Base-by-base conservation (phyloP, 2,113 vertebrate species). In the Uria aalge region DNA sequence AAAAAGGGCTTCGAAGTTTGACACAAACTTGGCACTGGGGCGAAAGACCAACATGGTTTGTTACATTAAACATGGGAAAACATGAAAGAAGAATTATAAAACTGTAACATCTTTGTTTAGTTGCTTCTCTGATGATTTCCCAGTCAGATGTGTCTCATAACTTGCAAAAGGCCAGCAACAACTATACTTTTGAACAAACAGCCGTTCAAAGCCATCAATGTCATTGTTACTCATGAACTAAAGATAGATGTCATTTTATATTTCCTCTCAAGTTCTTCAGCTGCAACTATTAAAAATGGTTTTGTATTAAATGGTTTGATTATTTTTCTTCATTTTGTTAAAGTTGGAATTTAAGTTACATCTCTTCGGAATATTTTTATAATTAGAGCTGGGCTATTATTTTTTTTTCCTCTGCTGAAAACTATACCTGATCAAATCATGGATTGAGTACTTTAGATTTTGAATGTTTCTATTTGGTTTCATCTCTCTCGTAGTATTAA, bases 101-200 rank as follows among this genome's bases (percentile, higher is more conserved):
- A 93, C 64, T 75, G 38, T 63, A 85, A 85, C 52, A 91, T 71
- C 88, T 92, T 87, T 87, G 91, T 94, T 84, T 56, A 57, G 52
- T 41, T 69, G 53, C 73, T 91, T 74, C 79, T 78, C 79, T 75
- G 72, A 69, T 6, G 7, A 72, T 29, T 94, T 75, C 84, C 48
- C 20, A 8, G 60, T 77, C 43, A 74, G 45, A 55, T n/a, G 30
- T 17, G 40, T 56, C 60, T 47, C 79, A 62, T 14, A 67, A 67
- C 62, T 84, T 48, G 48, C 68, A 85, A 50, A 84, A 91, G 63
- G 59, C 41, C 77, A 87, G 45, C 11, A 50, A 92, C 76, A 82
- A 85, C 62, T 32, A 78, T 2, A 81, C 36, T 53, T 72, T 4
- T 22, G 52, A 91, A 78, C 50, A 75, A 88, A 59, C 53, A 91